These are phyloP conservation scores for Clarias fuscus DNA, from an alignment of 2,797 vertebrate species.

Conservation along the genomic window DNA sequence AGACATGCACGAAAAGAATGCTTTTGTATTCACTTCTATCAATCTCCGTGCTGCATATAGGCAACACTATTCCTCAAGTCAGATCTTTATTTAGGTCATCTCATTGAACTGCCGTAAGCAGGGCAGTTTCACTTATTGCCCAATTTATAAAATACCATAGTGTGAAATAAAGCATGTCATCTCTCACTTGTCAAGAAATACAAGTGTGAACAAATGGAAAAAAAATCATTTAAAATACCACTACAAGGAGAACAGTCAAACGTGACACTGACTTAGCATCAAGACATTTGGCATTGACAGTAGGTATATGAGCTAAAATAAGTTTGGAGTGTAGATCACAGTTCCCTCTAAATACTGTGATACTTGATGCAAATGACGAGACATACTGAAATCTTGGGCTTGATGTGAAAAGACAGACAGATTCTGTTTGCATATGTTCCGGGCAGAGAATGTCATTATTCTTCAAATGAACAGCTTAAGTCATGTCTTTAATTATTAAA, in stretches of 20 bases:
- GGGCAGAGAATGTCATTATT: not conserved
- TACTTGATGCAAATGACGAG: not conserved
- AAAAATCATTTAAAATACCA: not conserved
- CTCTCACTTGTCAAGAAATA: constrained; percentile 15
- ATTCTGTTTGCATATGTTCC: constrained; percentile 32
- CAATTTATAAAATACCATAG: not conserved
- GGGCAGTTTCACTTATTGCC: not conserved
- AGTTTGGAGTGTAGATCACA: not conserved
- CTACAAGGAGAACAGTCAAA: not conserved
- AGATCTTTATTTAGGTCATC: not conserved
- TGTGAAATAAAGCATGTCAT: not conserved
- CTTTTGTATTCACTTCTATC: constrained; percentile 45
- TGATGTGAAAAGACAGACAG: constrained; percentile 57
- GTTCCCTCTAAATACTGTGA: not conserved
- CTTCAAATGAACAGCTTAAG: not conserved
- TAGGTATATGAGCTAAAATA: not conserved
- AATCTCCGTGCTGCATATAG: not conserved
- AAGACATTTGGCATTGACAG: not conserved
- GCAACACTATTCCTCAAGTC: not conserved
- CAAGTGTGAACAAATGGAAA: not conserved
- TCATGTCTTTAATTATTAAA: not conserved
- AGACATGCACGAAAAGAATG: constrained; percentile 53
- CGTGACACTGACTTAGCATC: not conserved
- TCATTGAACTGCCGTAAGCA: not conserved
- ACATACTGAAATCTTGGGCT: constrained; percentile 54